Evolutionary conservation across 2,113 vertebrate species (phyloP).

Genomic region (Phycodurus eques): DNA sequence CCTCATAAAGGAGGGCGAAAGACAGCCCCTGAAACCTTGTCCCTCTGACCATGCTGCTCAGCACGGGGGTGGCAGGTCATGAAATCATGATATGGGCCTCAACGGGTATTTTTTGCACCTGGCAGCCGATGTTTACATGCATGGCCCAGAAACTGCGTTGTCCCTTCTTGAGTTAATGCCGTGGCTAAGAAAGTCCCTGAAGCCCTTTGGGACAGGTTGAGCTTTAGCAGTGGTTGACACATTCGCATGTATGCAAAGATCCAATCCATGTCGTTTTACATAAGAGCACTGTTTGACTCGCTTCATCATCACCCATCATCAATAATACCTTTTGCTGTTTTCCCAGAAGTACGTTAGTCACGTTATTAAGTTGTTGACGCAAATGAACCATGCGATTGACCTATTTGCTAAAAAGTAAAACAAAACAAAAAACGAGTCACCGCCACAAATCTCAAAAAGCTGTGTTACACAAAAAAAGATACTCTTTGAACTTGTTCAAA

Average conservation of each 20-base stretch:
- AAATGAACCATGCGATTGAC: constrained; percentile 85
- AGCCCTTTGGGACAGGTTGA: constrained; percentile 57
- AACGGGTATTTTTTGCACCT: constrained; percentile 52
- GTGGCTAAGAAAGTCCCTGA: constrained; percentile 45
- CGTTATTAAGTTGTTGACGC: constrained; percentile 82
- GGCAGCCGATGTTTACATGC: constrained; percentile 54
- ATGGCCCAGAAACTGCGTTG: constrained; percentile 59
- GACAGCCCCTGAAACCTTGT: constrained; percentile 32
- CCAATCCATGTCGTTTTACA: not conserved
- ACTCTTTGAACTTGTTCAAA: no score
- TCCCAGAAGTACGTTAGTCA: constrained; percentile 84
- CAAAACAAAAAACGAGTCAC: constrained; percentile 73
- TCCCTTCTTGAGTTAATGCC: constrained; percentile 65
- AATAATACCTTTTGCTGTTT: constrained; percentile 52
- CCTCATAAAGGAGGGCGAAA: not conserved
- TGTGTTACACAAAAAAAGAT: constrained; percentile 1
- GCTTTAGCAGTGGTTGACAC: constrained; percentile 48
- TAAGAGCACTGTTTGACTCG: constrained; percentile 9
- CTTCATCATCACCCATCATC: not conserved
- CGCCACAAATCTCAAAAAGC: constrained; percentile 5
- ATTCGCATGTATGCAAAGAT: constrained; percentile 3
- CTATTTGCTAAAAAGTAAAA: constrained; percentile 65
- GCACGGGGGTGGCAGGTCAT: constrained; percentile 10
- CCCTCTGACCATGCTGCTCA: constrained; percentile 20
- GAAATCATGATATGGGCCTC: constrained; percentile 11